Evolutionary conservation across 2,113 vertebrate species (phyloP), one percentile per base, ranked within the genome.

Genomic region (Pomatorhinus ruficollis): DNA sequence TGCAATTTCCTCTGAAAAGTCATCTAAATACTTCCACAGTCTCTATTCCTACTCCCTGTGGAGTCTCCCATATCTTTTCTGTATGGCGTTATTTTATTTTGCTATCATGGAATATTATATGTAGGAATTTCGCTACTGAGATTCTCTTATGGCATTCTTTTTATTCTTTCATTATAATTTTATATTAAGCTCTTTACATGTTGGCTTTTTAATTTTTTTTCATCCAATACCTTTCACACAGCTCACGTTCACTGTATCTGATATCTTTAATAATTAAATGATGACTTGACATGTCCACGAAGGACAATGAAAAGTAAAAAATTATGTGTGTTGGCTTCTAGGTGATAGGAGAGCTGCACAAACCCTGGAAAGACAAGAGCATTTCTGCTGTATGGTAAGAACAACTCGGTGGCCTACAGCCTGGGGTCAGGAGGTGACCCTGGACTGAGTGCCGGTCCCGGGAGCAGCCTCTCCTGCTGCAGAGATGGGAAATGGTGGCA

Each of bases 1-100:
- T 77, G 71, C 63, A 91, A 84, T 95, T 95, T 87, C 44, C 78
- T 72, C 85, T 82, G 28, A 93, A 95, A 96, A 93, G 60, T 70
- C 57, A 83, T 89, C 72, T 77, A 60, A 87, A 83, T 88, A 69
- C n/a, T 94, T 91, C 52, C 76, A 93, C 14, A 88, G n/a, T 83
- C 40, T 90, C 71, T 63, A 44, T 56, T 95, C 10, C 75, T 90
- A 49, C 64, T 90, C 87, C 79, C 92, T 56, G 20, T 54, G 71
- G 78, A 80, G 59, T 45, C 21, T 93, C 49, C n/a, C 13, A 15
- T 60, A 54, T 85, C 50, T 91, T 85, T 94, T 77, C 39, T 88
- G 50, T 42, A 50, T 0, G 3, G 14, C 3, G 6, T 42, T 72
- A 76, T 53, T 96, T 93, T 65, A 79, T 86, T 97, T 86, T 76